Evolutionary conservation across 2,113 vertebrate species (phyloP).

Genomic region (Oreotragus oreotragus): DNA sequence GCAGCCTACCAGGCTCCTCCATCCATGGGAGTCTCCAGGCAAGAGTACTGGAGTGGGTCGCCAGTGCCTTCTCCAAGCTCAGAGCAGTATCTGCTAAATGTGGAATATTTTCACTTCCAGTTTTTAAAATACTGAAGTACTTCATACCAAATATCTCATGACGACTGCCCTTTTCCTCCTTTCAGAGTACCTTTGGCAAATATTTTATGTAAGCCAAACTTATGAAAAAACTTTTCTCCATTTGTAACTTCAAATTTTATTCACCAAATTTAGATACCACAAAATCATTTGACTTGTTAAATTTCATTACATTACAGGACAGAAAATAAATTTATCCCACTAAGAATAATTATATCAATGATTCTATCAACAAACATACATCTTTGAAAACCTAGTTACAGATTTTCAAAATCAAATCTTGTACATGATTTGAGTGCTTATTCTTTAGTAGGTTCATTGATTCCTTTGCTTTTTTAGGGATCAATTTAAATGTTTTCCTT

Average conservation of each 20-base stretch:
- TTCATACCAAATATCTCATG: not conserved
- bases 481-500: not conserved
- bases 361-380: not conserved
- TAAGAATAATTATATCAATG: not conserved
- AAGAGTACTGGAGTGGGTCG: no score
- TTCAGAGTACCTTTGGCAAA: not conserved
- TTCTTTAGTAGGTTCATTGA: not conserved
- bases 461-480: not conserved
- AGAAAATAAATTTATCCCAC: not conserved
- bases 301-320: not conserved
- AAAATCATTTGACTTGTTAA: not conserved
- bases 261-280: not conserved
- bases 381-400: not conserved
- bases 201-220: not conserved
- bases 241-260: not conserved
- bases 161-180: not conserved
- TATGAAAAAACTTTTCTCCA: not conserved
- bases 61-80: not conserved
- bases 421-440: not conserved
- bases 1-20: no score
- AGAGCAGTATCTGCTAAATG: not conserved
- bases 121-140: not conserved
- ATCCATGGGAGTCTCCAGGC: no score
- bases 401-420: slow-evolving; percentile 3
- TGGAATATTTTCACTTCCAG: not conserved